phyloP scores from a whole-genome alignment of 2,113 vertebrate species.

The Willisornis vidua region DNA sequence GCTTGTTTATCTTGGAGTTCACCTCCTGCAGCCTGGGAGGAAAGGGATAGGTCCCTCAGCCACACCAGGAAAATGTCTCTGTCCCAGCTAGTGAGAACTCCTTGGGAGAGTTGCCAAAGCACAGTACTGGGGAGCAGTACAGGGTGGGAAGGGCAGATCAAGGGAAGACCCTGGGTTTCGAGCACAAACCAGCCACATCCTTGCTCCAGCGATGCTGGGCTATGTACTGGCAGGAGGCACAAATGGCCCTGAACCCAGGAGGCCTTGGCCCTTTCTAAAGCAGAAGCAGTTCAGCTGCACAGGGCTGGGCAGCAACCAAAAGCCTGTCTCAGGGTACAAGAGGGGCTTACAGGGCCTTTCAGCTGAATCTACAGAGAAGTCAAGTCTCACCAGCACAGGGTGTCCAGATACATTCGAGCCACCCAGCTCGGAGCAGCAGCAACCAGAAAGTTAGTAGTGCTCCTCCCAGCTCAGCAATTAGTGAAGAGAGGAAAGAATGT shows the following conservation, averaged over 20 bases:
- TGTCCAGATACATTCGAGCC: background rate
- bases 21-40: slow-evolving; percentile 91
- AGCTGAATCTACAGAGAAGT: background rate
- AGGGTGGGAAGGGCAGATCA: background rate
- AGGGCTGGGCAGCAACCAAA: background rate
- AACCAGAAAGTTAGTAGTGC: background rate
- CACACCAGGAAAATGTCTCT: background rate
- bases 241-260: background rate
- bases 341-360: background rate
- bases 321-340: background rate
- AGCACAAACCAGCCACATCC: background rate
- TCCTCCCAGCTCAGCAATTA: background rate
- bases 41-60: background rate
- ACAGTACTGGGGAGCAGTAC: background rate
- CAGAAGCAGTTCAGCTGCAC: background rate
- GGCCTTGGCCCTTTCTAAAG: background rate
- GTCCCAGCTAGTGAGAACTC: background rate
- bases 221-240: background rate
- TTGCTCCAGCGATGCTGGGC: background rate
- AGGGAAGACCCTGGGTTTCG: background rate
- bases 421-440: background rate
- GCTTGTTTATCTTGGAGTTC: slow-evolving; percentile 96
- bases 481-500: background rate
- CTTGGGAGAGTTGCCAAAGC: background rate
- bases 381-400: background rate